Percentiles rank a stretch among this genome's conserved stretches.
These are phyloP conservation scores for Alaudala cheleensis DNA, from an alignment of 2,113 vertebrate genomes.

Conservation along the genomic window DNA sequence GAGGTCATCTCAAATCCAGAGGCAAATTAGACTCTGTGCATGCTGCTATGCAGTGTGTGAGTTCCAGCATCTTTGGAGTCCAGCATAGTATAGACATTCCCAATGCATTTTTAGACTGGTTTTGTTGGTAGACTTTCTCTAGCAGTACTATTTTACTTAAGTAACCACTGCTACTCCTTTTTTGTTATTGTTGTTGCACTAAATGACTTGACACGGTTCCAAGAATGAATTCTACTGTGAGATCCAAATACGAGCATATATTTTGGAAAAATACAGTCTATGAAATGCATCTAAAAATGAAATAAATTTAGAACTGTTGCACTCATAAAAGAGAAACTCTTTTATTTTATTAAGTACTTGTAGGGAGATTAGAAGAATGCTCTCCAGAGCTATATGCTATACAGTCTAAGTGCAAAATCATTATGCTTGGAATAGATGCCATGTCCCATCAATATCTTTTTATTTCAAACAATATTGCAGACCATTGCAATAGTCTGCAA, in stretches of 20 bases:
- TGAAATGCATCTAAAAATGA: neutral
- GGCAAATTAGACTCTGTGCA: neutral
- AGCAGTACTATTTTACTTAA: neutral
- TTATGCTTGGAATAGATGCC: neutral
- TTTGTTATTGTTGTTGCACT: neutral
- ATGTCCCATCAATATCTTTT: neutral
- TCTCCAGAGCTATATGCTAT: neutral
- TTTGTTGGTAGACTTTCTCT: neutral
- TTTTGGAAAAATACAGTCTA: neutral
- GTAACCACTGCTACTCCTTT: neutral
- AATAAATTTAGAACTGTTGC: neutral
- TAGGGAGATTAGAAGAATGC: neutral
- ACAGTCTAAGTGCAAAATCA: neutral
- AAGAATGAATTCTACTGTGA: neutral
- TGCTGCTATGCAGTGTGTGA: neutral
- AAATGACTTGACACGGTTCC: neutral
- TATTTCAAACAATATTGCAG: neutral
- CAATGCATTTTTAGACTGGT: neutral
- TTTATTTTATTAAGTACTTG: neutral
- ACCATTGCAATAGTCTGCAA: neutral
- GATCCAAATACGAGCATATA: neutral
- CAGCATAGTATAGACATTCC: accelerated
- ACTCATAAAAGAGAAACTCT: neutral
- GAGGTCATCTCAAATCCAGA: neutral
- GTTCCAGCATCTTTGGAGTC: neutral